Percentiles rank a stretch among this genome's conserved stretches.
Evolutionary conservation across 2,113 vertebrate genomes (phyloP).

Genomic region (Stercorarius parasiticus): DNA sequence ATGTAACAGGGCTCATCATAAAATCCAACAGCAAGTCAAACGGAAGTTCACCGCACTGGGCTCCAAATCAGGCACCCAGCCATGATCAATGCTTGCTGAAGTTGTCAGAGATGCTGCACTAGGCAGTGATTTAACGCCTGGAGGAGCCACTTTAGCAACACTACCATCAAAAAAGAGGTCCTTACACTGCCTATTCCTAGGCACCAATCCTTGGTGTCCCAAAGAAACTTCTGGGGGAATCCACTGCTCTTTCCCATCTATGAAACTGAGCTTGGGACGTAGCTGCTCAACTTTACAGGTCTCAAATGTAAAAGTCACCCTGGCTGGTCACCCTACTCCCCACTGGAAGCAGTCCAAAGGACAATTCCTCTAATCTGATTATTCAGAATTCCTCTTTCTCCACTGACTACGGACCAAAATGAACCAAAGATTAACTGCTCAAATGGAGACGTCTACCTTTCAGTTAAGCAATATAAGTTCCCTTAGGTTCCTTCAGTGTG

Average conservation of each 20-base stretch:
- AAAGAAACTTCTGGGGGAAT: background rate
- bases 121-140: background rate
- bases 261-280: background rate
- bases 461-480: background rate
- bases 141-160: background rate
- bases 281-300: background rate
- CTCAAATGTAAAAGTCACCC: background rate
- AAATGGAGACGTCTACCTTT: background rate
- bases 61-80: background rate
- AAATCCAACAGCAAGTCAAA: background rate
- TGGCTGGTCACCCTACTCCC: background rate
- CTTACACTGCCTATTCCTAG: accelerated
- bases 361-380: background rate
- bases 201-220: background rate
- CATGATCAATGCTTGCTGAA: background rate
- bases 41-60: background rate
- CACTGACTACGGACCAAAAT: background rate
- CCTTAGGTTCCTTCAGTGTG: background rate
- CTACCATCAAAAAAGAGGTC: background rate
- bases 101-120: background rate
- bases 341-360: background rate
- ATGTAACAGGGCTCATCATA: background rate
- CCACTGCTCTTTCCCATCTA: background rate
- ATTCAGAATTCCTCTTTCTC: background rate
- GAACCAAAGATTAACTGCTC: background rate